Evolutionary conservation across 2,888 invertebrate species (phyloP), one percentile per base, ranked within the genome.

Genomic region (Tetropium fuscum): DNA sequence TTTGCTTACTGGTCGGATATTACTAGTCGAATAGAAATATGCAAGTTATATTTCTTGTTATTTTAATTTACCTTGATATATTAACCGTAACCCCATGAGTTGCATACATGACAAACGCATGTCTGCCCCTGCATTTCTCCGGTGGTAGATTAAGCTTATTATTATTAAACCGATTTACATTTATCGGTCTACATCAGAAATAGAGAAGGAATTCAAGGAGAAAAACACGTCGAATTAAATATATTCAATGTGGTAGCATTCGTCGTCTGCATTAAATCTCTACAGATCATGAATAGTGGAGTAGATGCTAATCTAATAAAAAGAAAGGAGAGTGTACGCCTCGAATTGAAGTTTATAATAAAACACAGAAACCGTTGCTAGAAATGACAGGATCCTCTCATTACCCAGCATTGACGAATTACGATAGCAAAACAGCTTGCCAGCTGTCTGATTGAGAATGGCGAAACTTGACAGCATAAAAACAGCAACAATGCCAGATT

Each of bases 311-410:
- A 65, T 65, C 65, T 27, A 55, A 27, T 10, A 44, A 40, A 48
- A 60, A 36, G 36, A 38, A 54, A 58, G 58, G 44, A 51, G 54
- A 54, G 30, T 41, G 43, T 54, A 45, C 47, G 58, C 38, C 55
- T 61, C 40, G 64, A 53, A 49, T 61, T 55, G 58, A 59, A 36
- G 36, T 48, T 54, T 54, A 54, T 54, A 54, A 44, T 43, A 54
- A 54, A 45, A 45, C 54, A 44, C 43, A 19, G 47, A 45, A 53
- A 64, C 60, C 55, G 56, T 41, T 51, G 57, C 41, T 34, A 36
- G 55, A 60, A 58, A 58, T 65, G 62, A 58, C 65, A 65, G 62
- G 60, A 65, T 54, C 65, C 58, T 65, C 65, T 65, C 65, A 65
- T 65, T 65, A 65, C 55, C 60, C 43, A 53, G 57, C 55, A 58